Base-by-base conservation (phyloP, 2,113 vertebrate species). In the Chitala chitala region DNA sequence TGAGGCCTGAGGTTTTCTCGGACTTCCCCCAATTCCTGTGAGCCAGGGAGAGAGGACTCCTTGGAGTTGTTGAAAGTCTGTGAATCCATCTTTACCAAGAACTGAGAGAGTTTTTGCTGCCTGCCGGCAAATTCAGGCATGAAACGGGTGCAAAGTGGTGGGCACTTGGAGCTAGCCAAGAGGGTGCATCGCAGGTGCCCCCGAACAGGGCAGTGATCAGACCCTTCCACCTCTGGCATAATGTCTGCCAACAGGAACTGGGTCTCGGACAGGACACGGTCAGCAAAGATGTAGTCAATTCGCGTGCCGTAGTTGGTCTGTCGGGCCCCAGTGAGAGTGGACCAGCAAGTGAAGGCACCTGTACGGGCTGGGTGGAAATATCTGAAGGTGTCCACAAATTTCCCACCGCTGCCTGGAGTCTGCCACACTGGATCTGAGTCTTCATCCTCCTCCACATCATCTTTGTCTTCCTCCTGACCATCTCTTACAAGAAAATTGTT, bases 141-240 rank as follows among this genome's bases (percentile, higher is more conserved):
- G 74, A 91, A 87, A 9, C 89, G 82, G 10, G 91, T 88, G 15
- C 94, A 81, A 7, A 95, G 81, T 0, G 90, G 80, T 0, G 95
- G 95, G 20, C 90, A 88, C 51, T 84, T 87, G 69, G 87, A 78
- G 44, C 89, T 83, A 2, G 91, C 77, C 54, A 91, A 48, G 8
- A 88, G 78, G 8, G 76, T 61, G 77, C 91, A 90, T 29, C 70
- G 86, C 76, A 96, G 82, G 9, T 82, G 50, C 0, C 88, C 93
- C 82, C 89, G 91, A 26, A 95, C 91, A 0, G 94, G 94, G 70
- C 94, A 96, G 75, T 96, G 94, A 74, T 96, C 94, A 2, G 94
- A 96, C 65, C 94, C 94, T 71, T 93, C 89, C 61, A 95, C 86
- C 63, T 95, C 92, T 1, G 93, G 93, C 86, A 92, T 87, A 74